phyloP scores from a whole-genome alignment of 2,888 invertebrate species.

The Cabera pusaria region DNA sequence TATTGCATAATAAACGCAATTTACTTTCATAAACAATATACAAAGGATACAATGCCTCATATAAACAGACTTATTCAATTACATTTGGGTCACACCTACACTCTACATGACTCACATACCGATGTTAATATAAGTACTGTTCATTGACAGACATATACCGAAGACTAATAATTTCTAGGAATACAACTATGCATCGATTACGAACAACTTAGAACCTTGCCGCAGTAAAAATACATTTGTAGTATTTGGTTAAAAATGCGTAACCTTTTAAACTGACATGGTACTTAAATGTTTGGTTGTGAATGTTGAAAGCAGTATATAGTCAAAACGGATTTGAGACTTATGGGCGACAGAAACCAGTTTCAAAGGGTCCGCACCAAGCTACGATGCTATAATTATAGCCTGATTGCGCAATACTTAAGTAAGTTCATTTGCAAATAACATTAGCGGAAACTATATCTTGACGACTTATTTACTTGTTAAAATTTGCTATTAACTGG shows the following conservation, averaged over 20 bases:
- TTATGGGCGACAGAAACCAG: conserved; percentile 20
- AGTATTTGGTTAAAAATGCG: background rate
- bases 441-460: background rate
- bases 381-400: conserved; percentile 1
- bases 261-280: no score
- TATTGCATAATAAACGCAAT: no score
- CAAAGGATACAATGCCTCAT: conserved; percentile 11
- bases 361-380: conserved; percentile 15
- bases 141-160: conserved; percentile 42
- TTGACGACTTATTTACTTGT: background rate
- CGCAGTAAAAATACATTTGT: background rate
- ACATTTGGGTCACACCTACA: conserved; percentile 56
- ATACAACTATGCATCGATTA: background rate
- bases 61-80: background rate
- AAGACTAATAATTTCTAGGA: conserved; percentile 21
- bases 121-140: conserved; percentile 53
- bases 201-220: background rate
- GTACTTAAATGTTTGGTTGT: no score
- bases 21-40: conserved; percentile 2
- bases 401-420: conserved; percentile 7
- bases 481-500: no score
- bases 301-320: background rate
- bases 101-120: conserved; percentile 41
- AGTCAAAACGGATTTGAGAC: conserved; percentile 16
- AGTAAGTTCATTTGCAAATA: background rate